Evolutionary conservation across 35 echinoderm and acorn worm species (phyloP).

Genomic region (Ophiothrix spiculata): DNA sequence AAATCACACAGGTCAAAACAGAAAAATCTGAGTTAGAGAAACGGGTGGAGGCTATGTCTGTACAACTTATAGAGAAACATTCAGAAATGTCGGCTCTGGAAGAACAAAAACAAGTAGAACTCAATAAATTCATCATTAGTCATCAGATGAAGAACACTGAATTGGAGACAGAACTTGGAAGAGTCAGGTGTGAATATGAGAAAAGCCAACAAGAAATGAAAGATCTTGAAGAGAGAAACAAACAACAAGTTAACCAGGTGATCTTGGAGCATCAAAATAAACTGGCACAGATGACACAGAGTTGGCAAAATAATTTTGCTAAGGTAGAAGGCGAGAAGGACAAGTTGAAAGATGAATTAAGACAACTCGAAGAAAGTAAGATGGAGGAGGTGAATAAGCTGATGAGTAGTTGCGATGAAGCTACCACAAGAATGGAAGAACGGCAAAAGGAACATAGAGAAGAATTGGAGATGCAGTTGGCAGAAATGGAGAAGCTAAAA

Average conservation of each 20-base stretch:
- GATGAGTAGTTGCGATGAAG: neutral
- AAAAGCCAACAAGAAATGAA: neutral
- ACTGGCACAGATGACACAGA: neutral
- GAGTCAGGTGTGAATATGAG: too few relatives aligned
- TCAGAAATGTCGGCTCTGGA: too few relatives aligned
- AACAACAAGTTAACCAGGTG: neutral
- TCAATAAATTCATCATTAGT: too few relatives aligned
- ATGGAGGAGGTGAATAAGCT: neutral
- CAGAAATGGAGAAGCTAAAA: neutral
- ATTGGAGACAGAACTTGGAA: too few relatives aligned
- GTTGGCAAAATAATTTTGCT: too few relatives aligned
- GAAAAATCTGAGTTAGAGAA: too few relatives aligned
- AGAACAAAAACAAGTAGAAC: too few relatives aligned
- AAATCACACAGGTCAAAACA: too few relatives aligned
- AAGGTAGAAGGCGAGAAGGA: neutral
- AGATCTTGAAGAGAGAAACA: neutral
- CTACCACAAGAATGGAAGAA: neutral
- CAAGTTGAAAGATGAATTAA: neutral
- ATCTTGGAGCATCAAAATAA: neutral
- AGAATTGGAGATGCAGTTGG: neutral
- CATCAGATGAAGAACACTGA: too few relatives aligned
- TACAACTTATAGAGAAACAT: too few relatives aligned
- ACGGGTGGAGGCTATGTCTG: too few relatives aligned
- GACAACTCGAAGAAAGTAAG: neutral
- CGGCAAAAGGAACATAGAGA: neutral